Conservation (phyloP, 2,113 vertebrate genomes). For the Nanorana parkeri region DNA sequence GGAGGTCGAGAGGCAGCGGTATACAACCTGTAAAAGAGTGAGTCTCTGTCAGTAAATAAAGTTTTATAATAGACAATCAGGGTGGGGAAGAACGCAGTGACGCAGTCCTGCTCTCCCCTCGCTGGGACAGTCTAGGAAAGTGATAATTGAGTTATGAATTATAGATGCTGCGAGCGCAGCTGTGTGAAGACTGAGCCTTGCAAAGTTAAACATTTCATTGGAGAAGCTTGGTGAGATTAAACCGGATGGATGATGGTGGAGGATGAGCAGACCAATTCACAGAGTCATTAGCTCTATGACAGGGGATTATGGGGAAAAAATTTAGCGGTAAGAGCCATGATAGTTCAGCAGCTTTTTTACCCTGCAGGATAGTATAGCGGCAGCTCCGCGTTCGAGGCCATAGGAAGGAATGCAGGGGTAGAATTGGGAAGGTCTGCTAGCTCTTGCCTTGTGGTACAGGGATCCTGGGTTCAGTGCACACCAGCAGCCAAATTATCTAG, state of each 20-base stretch:
- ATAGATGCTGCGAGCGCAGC: constrained; percentile 20
- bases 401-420: too few species aligned
- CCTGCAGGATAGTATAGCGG: too few species aligned
- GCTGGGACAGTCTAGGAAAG: background rate
- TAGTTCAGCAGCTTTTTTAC: too few species aligned
- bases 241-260: background rate
- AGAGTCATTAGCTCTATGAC: too few species aligned
- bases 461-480: too few species aligned
- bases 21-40: background rate
- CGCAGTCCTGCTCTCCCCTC: background rate
- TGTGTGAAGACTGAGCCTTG: background rate
- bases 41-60: background rate
- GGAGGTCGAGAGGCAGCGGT: background rate
- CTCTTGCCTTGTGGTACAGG: too few species aligned
- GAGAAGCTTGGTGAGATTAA: background rate
- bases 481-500: too few species aligned
- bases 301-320: too few species aligned
- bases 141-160: constrained; percentile 27
- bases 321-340: too few species aligned
- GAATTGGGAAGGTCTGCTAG: too few species aligned
- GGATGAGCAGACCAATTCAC: too few species aligned
- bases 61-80: background rate
- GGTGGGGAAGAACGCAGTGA: background rate
- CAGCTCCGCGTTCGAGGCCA: too few species aligned
- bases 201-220: background rate